Conservation (phyloP, 2,113 vertebrate species). For the Eubucco bourcierii region DNA sequence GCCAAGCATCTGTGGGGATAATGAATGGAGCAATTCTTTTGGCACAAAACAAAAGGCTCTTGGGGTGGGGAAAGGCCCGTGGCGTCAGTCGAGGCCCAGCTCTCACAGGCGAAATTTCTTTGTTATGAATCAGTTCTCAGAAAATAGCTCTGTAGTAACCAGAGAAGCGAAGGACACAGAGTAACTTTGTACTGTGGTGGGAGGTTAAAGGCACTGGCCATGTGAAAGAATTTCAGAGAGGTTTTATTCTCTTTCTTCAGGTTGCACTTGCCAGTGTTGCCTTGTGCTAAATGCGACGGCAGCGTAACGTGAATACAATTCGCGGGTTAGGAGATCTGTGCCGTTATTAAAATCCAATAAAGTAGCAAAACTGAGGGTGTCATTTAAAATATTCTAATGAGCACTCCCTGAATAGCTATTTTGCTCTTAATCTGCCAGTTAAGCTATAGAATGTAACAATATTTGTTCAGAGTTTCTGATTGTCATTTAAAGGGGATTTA, state of each 20-base stretch:
- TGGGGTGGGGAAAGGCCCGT: slow-evolving; percentile 85
- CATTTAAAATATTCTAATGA: slow-evolving; percentile 62
- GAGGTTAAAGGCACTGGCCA: slow-evolving; percentile 80
- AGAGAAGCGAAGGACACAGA: slow-evolving; percentile 84
- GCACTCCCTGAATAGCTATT: slow-evolving; percentile 39
- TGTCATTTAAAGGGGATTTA: slow-evolving; percentile 67
- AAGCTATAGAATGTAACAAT: slow-evolving; percentile 44
- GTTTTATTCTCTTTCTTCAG: slow-evolving; percentile 72
- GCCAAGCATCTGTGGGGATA: slow-evolving; percentile 88
- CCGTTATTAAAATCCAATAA: slow-evolving; percentile 64
- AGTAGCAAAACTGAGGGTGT: slow-evolving; percentile 32
- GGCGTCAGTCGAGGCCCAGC: slow-evolving; percentile 81
- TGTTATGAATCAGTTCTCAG: slow-evolving; percentile 84
- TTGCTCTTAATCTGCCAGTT: slow-evolving; percentile 61
- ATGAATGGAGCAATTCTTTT: slow-evolving; percentile 91
- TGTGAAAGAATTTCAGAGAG: slow-evolving; percentile 80
- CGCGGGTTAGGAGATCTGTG: slow-evolving; percentile 15
- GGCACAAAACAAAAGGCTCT: slow-evolving; percentile 88
- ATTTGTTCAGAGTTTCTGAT: slow-evolving; percentile 49
- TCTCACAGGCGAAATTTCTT: slow-evolving; percentile 84
- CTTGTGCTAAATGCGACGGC: slow-evolving; percentile 50
- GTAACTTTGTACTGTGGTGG: slow-evolving; percentile 83
- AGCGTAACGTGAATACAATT: slow-evolving; percentile 46
- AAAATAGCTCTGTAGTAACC: slow-evolving; percentile 85
- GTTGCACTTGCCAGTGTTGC: slow-evolving; percentile 67